These are phyloP conservation scores for Esox masquinongy DNA, from an alignment of 2,797 vertebrate species.

Conservation along the genomic window DNA sequence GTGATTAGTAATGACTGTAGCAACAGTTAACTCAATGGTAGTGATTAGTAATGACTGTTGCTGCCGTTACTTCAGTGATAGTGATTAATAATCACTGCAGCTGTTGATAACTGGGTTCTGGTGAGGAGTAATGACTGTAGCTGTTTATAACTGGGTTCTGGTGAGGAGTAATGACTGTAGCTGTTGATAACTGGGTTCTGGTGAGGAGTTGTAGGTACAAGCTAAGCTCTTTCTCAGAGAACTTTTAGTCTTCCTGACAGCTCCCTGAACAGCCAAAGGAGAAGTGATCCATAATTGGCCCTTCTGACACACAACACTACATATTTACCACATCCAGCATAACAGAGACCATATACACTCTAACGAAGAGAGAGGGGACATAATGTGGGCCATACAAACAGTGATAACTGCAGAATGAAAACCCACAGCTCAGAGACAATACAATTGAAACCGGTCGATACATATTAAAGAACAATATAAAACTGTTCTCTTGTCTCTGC, in stretches of 20 bases:
- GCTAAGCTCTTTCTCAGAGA: not conserved
- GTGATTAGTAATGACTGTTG: slow-evolving; percentile 16
- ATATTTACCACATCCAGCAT: slow-evolving; percentile 12
- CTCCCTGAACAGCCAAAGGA: slow-evolving; percentile 27
- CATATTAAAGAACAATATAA: not conserved
- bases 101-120: not conserved
- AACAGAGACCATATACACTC: not conserved
- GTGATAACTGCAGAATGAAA: not conserved
- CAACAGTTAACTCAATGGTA: not conserved
- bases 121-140: slow-evolving; percentile 18
- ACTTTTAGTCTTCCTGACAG: slow-evolving; percentile 19
- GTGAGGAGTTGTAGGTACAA: slow-evolving; percentile 22
- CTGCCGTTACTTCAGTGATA: too few species aligned
- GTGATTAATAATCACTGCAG: not conserved
- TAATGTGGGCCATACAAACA: not conserved
- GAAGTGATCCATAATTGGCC: slow-evolving; percentile 31
- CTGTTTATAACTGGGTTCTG: too few species aligned
- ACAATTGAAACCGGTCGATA: not conserved
- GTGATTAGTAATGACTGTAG: not conserved
- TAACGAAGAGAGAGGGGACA: not conserved
- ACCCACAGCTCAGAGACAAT: not conserved
- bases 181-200: not conserved
- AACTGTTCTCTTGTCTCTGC: not conserved
- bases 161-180: too few species aligned
- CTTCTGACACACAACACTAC: slow-evolving; percentile 24